These are phyloP conservation scores for Stichopus chloronotus DNA, from an alignment of 35 echinoderm and acorn worm species.

Conservation along the genomic window DNA sequence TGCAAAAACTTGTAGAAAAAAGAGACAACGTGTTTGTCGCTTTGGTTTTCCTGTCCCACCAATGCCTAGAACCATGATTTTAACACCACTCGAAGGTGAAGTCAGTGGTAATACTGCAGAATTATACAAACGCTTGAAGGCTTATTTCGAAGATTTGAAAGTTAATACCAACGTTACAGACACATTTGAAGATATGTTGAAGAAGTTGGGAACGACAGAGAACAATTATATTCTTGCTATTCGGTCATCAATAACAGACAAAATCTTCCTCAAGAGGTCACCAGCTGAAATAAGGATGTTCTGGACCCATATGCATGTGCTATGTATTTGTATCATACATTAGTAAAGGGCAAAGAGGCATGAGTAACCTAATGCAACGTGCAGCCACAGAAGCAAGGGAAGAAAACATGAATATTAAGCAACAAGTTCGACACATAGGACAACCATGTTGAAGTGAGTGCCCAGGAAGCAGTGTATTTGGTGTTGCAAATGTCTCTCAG, in stretches of 20 bases:
- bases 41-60: conserved; percentile 75
- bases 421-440: conserved; percentile 73
- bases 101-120: background rate
- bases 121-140: background rate
- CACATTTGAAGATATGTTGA: conserved; percentile 15
- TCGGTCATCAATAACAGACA: conserved; percentile 54
- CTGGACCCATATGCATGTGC: conserved; percentile 76
- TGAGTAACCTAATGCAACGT: conserved; percentile 58
- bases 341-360: conserved; percentile 73
- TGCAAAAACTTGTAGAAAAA: conserved; percentile 11
- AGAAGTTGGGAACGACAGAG: background rate
- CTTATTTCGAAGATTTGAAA: conserved; percentile 17
- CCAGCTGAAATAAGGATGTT: conserved; percentile 74
- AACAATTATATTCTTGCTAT: conserved; percentile 58
- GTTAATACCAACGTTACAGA: conserved; percentile 47
- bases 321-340: conserved; percentile 73
- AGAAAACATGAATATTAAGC: conserved; percentile 60
- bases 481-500: conserved; percentile 61
- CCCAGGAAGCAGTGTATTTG: conserved; percentile 72
- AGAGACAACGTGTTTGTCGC: conserved; percentile 48
- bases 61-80: conserved; percentile 65
- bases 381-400: conserved; percentile 61
- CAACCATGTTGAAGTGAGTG: conserved; percentile 72
- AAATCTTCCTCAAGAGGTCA: conserved; percentile 67
- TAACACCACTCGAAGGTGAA: conserved; percentile 45